A percentile compares a stretch with the other conserved stretches of the same genome.
These are phyloP conservation scores for Heteromormyrus szaboi DNA, from an alignment of 2,797 vertebrate species.

Conservation along the genomic window DNA sequence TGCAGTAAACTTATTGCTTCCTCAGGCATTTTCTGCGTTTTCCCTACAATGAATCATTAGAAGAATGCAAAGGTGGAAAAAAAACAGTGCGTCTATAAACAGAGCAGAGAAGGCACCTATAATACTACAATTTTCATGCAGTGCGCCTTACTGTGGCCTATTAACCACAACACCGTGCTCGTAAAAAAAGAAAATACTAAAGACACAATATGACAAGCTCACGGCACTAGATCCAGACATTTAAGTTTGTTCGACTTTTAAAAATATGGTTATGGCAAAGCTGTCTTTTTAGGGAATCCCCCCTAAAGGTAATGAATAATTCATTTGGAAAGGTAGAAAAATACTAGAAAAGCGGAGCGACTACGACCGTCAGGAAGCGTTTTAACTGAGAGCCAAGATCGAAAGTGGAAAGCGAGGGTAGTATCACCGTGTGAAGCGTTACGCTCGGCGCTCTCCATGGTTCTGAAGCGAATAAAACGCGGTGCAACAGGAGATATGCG, in stretches of 20 bases:
- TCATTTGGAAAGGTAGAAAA: neutral
- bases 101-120: neutral
- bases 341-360: neutral
- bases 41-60: neutral
- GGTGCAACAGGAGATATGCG: neutral
- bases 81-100: neutral
- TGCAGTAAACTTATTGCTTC: neutral
- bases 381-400: neutral
- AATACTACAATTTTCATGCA: neutral
- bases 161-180: neutral
- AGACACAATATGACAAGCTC: neutral
- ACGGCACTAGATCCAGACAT: neutral
- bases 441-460: constrained; percentile 41
- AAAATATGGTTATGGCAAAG: neutral
- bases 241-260: neutral
- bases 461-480: constrained; percentile 35
- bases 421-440: neutral
- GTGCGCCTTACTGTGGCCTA: neutral
- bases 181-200: neutral
- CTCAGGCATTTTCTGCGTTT: neutral
- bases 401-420: neutral
- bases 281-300: neutral
- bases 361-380: neutral
- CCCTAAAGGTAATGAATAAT: neutral
- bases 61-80: neutral